phyloP scores from a whole-genome alignment of 2,888 invertebrate species.

The Amblyjoppa fuscipennis region DNA sequence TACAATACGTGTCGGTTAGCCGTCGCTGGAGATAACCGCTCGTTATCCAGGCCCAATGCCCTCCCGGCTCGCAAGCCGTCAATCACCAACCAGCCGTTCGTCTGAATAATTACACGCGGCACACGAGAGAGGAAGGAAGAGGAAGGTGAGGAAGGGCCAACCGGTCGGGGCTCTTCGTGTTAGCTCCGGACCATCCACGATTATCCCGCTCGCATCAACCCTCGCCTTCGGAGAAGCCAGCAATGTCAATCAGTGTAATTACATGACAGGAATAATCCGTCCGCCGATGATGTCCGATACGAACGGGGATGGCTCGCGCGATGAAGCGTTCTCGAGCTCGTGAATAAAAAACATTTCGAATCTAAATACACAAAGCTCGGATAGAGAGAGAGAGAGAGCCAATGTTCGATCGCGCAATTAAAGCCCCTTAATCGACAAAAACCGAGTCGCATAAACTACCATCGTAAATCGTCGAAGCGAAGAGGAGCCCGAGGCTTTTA shows the following conservation, averaged over 20 bases:
- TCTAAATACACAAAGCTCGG: too few species aligned
- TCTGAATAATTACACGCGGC: slow-evolving; percentile 39
- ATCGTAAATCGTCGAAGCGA: background rate
- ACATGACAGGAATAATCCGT: slow-evolving; percentile 2
- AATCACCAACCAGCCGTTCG: slow-evolving; percentile 10
- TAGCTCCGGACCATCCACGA: slow-evolving; percentile 11
- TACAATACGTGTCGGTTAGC: background rate
- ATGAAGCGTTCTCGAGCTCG: background rate
- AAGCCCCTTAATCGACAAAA: too few species aligned
- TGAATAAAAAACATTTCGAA: background rate
- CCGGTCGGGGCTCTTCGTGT: background rate
- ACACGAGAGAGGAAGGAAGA: slow-evolving; percentile 12
- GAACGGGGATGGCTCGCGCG: background rate
- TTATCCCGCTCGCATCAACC: slow-evolving; percentile 11
- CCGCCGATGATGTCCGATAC: background rate
- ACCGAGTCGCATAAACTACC: background rate
- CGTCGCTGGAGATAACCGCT: slow-evolving; percentile 26
- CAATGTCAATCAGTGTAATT: slow-evolving; percentile 18
- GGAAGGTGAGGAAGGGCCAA: slow-evolving; percentile 8
- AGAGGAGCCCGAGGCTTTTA: background rate
- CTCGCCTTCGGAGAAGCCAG: background rate
- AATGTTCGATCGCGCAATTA: too few species aligned
- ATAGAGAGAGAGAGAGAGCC: too few species aligned
- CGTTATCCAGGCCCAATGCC: slow-evolving; percentile 20
- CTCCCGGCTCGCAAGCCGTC: slow-evolving; percentile 1